phyloP scores from a whole-genome alignment of 2,797 vertebrate species.

The Tenualosa thibaudeaui region DNA sequence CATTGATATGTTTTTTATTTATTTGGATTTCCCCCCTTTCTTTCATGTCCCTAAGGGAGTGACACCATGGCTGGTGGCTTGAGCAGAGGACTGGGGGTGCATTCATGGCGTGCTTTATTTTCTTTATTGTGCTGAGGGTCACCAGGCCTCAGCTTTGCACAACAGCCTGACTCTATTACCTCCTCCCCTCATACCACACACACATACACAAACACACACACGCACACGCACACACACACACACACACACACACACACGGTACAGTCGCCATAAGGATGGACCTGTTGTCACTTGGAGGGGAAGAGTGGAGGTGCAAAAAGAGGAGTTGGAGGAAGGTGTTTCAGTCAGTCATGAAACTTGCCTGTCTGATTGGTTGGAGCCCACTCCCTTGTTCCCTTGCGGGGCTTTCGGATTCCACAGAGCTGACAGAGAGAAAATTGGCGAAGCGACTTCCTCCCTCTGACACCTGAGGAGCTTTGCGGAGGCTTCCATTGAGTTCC shows the following conservation, averaged over 20 bases:
- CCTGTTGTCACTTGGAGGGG: background rate
- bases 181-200: slow-evolving; percentile 16
- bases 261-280: background rate
- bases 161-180: slow-evolving; percentile 51
- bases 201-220: background rate
- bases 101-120: slow-evolving; percentile 79
- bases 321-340: slow-evolving; percentile 23
- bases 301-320: slow-evolving; percentile 20
- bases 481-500: slow-evolving; percentile 24
- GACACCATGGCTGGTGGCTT: slow-evolving; percentile 98
- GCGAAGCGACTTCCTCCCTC: slow-evolving; percentile 20
- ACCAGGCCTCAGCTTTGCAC: slow-evolving; percentile 67
- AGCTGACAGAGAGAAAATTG: slow-evolving; percentile 45
- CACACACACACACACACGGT: slow-evolving; percentile 25
- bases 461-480: slow-evolving; percentile 23
- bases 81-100: slow-evolving; percentile 71
- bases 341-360: background rate
- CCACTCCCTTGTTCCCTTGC: background rate
- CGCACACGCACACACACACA: slow-evolving; percentile 2
- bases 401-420: slow-evolving; percentile 33
- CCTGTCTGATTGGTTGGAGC: background rate
- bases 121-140: slow-evolving; percentile 22
- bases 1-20: slow-evolving; percentile 21
- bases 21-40: slow-evolving; percentile 63
- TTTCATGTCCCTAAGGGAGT: slow-evolving; percentile 91